Evolutionary conservation across 2,797 vertebrate species (phyloP).

Genomic region (Rhabdomys pumilio): DNA sequence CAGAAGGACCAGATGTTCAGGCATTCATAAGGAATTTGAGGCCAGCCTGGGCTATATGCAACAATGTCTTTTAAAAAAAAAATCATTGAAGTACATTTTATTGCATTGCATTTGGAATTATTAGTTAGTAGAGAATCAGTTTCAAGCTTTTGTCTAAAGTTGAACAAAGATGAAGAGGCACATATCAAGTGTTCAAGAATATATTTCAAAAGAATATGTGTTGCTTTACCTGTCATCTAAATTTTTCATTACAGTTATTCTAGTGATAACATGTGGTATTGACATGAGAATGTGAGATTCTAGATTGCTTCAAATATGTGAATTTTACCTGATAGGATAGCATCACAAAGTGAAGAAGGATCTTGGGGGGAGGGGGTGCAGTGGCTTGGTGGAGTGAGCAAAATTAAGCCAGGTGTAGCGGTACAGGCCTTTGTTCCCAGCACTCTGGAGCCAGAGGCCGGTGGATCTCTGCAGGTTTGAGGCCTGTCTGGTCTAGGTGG

Average conservation of each 20-base stretch:
- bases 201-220: not conserved
- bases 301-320: not conserved
- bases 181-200: not conserved
- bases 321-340: not conserved
- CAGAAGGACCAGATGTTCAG: not conserved
- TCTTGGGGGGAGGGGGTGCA: not conserved
- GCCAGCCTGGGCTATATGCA: not conserved
- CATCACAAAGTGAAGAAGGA: slow-evolving; percentile 1
- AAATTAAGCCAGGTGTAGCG: not conserved
- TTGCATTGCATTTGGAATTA: not conserved
- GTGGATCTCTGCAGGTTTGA: not conserved
- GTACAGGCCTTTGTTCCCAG: too few species aligned
- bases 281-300: not conserved
- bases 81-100: slow-evolving; percentile 18
- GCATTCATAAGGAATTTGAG: not conserved
- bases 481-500: too few species aligned
- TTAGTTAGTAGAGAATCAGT: not conserved
- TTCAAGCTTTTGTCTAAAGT: slow-evolving; percentile 20
- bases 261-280: not conserved
- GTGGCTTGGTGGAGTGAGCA: not conserved
- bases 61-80: not conserved
- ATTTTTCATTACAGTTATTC: slow-evolving; percentile 25
- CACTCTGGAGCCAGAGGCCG: too few species aligned
- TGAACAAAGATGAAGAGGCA: not conserved
- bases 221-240: not conserved